Evolutionary conservation across 2,888 invertebrate species (phyloP).

Genomic region (Latrodectus elegans): DNA sequence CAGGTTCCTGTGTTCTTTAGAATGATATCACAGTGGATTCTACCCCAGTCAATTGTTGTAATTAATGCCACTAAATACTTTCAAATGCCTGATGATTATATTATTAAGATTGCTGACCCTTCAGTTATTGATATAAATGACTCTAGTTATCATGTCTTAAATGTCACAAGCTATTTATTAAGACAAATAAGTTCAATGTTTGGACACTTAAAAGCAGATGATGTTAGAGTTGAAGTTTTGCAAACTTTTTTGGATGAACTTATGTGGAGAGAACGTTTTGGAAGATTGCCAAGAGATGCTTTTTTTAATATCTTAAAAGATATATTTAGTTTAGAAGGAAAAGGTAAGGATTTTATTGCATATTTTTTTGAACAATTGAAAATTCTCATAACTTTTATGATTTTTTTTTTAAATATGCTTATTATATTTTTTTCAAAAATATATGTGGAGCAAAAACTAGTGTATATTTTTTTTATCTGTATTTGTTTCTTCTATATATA

Average conservation of each 20-base stretch:
- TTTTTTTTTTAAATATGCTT: too few relatives aligned
- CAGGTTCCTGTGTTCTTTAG: not conserved
- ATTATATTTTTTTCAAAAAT: too few relatives aligned
- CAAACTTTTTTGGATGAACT: conserved; percentile 93
- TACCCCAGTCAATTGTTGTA: conserved; percentile 24
- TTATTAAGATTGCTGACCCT: conserved; percentile 15
- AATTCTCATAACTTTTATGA: too few relatives aligned
- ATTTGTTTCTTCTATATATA: too few relatives aligned
- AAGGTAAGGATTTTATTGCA: conserved; percentile 24
- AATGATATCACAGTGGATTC: conserved; percentile 45
- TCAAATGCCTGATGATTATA: not conserved
- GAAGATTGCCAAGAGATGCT: conserved; percentile 80
- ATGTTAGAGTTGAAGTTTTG: conserved; percentile 86
- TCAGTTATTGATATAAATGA: conserved; percentile 8
- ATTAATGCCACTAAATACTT: conserved; percentile 26
- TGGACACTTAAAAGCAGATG: conserved; percentile 30
- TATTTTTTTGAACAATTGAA: too few relatives aligned
- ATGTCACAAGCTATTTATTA: conserved; percentile 44
- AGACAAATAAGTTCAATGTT: conserved; percentile 65
- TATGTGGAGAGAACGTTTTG: conserved; percentile 91
- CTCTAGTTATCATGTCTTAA: conserved; percentile 30
- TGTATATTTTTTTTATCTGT: too few relatives aligned
- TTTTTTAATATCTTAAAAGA: conserved; percentile 65
- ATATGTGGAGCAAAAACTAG: too few relatives aligned
- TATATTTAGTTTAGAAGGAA: conserved; percentile 36